Base-by-base conservation (phyloP, 2,888 invertebrate species). In the Dicyrtoma fusca region DNA sequence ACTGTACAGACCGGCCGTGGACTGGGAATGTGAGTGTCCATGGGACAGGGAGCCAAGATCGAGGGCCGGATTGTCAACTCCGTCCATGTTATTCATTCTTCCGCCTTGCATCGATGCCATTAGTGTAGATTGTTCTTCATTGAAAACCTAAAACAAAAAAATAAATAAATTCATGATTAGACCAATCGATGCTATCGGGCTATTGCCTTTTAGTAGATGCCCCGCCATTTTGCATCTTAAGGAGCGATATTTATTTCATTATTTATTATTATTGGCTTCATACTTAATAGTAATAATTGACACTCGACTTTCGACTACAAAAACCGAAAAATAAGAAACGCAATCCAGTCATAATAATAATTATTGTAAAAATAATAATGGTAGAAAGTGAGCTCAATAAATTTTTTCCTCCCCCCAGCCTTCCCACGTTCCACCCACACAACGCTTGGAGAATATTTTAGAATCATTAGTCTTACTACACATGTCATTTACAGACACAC, bases 31-130 rank as follows among this genome's bases (percentile, higher is more conserved):
- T 21, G 69, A 47, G 21, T 74, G 71, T 13, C 17, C 25, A 47
- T 73, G 70, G 6, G 61, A 23, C 21, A 65, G 45, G 8, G 65
- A 63, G 49, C 73, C 76, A 14, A 78, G 34, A 61, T 78, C 79
- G 68, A 79, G 68, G 2, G 74, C 77, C 19, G 77, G 76, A 71
- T 76, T 78, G 57, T 78, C 78, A 51, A 78, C 72, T 57, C 78
- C 77, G 63, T 74, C 73, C 64, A 75, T 64, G 71, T 72, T 75
- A 55, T 75, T 69, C 13, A 63, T 49, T 53, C 70, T 57, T 57
- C 69, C 70, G 49, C 73, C 71, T 73, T 77, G 77, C 65, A 78
- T 71, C 23, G 78, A 78, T 53, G 77, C 72, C 79, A 78, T 78
- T 49, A 77, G 68, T 23, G 74, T 66, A 51, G 74, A 73, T 57